phyloP scores from a whole-genome alignment of 1,140 invertebrate genomes.

The Ditylenchus dipsaci region DNA sequence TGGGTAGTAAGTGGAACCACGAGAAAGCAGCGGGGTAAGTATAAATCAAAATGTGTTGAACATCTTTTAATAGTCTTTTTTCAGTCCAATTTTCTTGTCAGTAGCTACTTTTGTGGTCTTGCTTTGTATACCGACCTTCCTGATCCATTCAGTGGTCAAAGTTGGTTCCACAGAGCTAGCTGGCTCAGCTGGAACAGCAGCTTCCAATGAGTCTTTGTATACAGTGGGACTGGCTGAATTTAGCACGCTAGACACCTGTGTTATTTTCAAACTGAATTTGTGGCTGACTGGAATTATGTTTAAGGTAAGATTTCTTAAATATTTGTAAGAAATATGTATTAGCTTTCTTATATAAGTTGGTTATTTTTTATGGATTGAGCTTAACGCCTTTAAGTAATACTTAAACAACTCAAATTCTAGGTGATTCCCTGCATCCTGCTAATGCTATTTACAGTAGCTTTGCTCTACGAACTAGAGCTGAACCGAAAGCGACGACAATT shows the following conservation, averaged over 20 bases:
- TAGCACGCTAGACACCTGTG: constrained; percentile 38
- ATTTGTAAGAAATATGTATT: not conserved
- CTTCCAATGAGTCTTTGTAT: constrained; percentile 29
- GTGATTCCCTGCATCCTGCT: constrained; percentile 42
- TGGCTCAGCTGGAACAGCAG: not conserved
- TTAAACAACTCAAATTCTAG: constrained; percentile 11
- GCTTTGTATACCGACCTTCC: constrained; percentile 45
- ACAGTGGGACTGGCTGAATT: constrained; percentile 52
- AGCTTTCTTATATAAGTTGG: not conserved
- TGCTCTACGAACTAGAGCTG: constrained; percentile 34
- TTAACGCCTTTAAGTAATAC: too few species aligned
- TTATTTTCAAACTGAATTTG: constrained; percentile 46
- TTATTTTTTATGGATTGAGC: too few species aligned
- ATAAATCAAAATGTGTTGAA: not conserved
- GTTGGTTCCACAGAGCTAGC: constrained; percentile 14
- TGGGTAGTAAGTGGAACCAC: constrained; percentile 47
- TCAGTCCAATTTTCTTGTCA: constrained; percentile 45
- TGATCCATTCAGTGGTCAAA: constrained; percentile 46
- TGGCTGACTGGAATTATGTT: constrained; percentile 48
- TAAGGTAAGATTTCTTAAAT: constrained; percentile 25
- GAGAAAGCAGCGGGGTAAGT: constrained; percentile 38
- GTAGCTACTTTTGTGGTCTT: constrained; percentile 33
- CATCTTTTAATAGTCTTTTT: constrained; percentile 16
- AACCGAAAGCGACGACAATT: constrained; percentile 25
- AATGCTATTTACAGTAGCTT: constrained; percentile 37